phyloP scores from a whole-genome alignment of 53 echinoderm and acorn worm genomes.

The Holothuria leucospilota region DNA sequence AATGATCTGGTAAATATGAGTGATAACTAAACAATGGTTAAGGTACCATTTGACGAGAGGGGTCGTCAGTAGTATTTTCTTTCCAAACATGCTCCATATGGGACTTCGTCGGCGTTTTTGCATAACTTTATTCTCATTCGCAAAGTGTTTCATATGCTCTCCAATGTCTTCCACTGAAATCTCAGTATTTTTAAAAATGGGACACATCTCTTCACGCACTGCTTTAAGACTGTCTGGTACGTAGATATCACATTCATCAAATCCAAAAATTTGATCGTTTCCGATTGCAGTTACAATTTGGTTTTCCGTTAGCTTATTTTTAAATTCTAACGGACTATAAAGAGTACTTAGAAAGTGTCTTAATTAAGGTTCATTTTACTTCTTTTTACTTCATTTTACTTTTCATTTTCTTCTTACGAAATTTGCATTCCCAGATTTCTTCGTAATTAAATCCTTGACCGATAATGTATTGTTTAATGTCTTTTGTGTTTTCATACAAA shows the following conservation, averaged over 20 bases:
- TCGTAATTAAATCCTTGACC: conserved; percentile 9
- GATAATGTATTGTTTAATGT: neutral
- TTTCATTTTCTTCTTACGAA: neutral
- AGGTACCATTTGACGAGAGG: conserved; percentile 67
- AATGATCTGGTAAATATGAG: conserved; percentile 58
- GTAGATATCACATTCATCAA: no score
- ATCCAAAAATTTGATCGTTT: conserved; percentile 50
- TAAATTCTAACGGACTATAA: neutral
- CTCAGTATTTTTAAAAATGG: conserved; percentile 31
- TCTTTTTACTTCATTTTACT: no score
- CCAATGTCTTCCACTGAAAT: conserved; percentile 67
- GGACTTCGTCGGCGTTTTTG: conserved; percentile 57
- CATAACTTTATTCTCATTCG: conserved; percentile 45
- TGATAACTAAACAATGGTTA: conserved; percentile 50
- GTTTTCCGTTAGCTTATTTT: conserved; percentile 2
- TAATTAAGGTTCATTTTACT: neutral
- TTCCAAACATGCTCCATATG: conserved; percentile 67
- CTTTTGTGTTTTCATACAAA: neutral
- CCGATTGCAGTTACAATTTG: conserved; percentile 7
- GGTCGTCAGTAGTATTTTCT: conserved; percentile 48
- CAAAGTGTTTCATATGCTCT: conserved; percentile 51
- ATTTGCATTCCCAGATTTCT: conserved; percentile 52
- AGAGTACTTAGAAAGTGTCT: neutral
- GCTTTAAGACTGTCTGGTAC: conserved; percentile 30
- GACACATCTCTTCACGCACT: conserved; percentile 1